A percentile compares a stretch with the other conserved stretches of the same genome.
Conservation (phyloP, 2,888 invertebrate species). For the Thymelicus acteon region DNA sequence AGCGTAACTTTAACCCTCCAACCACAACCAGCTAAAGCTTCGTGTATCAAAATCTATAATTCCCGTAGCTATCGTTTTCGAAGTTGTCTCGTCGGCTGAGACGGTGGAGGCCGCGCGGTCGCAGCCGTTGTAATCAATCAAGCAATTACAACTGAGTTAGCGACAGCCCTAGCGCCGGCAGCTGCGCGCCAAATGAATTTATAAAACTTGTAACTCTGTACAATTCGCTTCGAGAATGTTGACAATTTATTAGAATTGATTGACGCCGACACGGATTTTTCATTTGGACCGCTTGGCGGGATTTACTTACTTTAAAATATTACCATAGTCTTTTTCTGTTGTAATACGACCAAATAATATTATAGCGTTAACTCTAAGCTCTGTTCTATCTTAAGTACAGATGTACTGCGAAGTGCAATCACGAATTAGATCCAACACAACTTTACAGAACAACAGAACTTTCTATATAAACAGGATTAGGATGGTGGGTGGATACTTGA, state of each 20-base stretch:
- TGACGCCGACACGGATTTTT: conserved; percentile 33
- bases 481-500: too few species aligned
- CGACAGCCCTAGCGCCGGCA: conserved; percentile 12
- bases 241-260: conserved; percentile 34
- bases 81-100: neutral
- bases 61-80: neutral
- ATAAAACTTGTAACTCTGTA: conserved; percentile 40
- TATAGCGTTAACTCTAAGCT: too few species aligned
- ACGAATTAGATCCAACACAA: too few species aligned
- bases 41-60: neutral
- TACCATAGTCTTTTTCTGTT: too few species aligned
- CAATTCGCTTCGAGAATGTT: conserved; percentile 35
- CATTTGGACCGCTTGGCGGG: conserved; percentile 26
- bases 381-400: too few species aligned
- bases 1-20: too few species aligned
- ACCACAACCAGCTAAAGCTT: too few species aligned
- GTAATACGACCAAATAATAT: too few species aligned
- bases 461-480: too few species aligned
- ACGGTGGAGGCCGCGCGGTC: neutral
- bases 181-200: conserved; percentile 35
- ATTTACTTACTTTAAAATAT: conserved; percentile 25
- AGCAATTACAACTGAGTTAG: conserved; percentile 6
- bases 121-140: neutral
- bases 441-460: too few species aligned
- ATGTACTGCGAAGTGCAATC: too few species aligned